Percentiles rank a stretch among this genome's conserved stretches.
phyloP scores from a whole-genome alignment of 2,888 invertebrate species.

The Prostheceraeus crozeri region DNA sequence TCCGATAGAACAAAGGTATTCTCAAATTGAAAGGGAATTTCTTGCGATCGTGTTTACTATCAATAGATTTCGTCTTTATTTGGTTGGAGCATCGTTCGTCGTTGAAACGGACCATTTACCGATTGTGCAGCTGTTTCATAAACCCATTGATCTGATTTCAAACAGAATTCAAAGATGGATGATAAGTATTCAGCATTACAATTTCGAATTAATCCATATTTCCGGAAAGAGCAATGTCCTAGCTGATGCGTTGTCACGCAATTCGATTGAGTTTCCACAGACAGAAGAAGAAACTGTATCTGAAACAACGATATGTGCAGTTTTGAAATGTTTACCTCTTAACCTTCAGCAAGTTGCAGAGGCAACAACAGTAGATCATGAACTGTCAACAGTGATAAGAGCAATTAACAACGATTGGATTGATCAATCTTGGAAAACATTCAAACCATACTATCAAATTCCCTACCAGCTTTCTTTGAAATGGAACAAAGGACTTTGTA shows the following conservation, averaged over 20 bases:
- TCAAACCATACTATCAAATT: conserved; percentile 19
- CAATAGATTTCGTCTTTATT: conserved; percentile 36
- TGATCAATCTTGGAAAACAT: conserved; percentile 8
- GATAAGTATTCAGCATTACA: conserved; percentile 19
- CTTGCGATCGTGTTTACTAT: conserved; percentile 36
- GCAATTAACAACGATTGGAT: conserved; percentile 21
- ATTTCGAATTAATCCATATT: conserved; percentile 25
- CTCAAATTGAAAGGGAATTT: conserved; percentile 35
- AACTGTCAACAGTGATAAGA: conserved; percentile 8
- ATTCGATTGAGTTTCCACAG: conserved; percentile 9
- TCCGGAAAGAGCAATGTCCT: conserved; percentile 26
- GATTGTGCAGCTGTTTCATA: conserved; percentile 20
- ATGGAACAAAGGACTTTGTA: neutral
- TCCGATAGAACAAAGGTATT: conserved; percentile 34
- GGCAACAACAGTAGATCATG: neutral
- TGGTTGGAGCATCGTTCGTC: conserved; percentile 35
- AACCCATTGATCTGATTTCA: conserved; percentile 29
- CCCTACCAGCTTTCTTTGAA: neutral
- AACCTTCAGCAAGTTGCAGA: conserved; percentile 15
- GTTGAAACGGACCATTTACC: conserved; percentile 38
- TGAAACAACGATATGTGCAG: conserved; percentile 18
- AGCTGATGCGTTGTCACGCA: conserved; percentile 27
- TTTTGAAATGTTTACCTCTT: conserved; percentile 3
- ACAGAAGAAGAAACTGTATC: conserved; percentile 20
- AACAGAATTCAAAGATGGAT: conserved; percentile 23